Evolutionary conservation across 2,113 vertebrate genomes (phyloP), one percentile per base, ranked within the genome.

Genomic region (Cyanistes caeruleus): DNA sequence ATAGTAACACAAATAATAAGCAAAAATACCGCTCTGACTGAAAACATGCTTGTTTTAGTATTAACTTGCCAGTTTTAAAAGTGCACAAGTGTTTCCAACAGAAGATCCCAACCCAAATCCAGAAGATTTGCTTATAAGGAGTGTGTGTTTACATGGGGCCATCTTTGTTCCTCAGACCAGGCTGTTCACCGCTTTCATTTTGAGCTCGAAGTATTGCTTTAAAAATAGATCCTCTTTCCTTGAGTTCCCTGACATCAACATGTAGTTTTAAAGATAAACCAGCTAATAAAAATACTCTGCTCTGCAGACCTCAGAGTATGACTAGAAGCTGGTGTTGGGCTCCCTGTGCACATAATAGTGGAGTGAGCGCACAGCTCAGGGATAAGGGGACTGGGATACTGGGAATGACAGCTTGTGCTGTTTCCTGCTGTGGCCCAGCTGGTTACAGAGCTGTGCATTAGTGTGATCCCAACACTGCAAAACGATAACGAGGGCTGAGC

Each of bases 1-100:
- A 70, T 78, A 77, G 89, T 76, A 91, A 89, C 87, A 58, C 55
- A 93, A 91, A 87, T 82, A 91, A 84, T 58, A 80, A 10, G 60
- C 27, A 84, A 75, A 86, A 90, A 77, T n/a, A 65, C 84, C 55
- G 35, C 33, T 78, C 60, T 93, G 72, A 46, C 62, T 63, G 63
- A 62, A 93, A 72, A 31, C 35, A 41, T 35, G 64, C 74, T 93
- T 11, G 3, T 59, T 91, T 82, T 74, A 44, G 46, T 63, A 22
- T 75, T 74, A 63, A 51, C 60, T 91, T 91, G 69, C 43, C 87
- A 84, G 84, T 68, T 91, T 74, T 58, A 22, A 48, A 94, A 86
- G 74, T 64, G 49, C 62, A 39, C 43, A 37, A 89, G 60, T 78
- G 81, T 75, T 91, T 74, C 44, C 60, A 70, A 15, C 43, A 41